Evolutionary conservation across 2,797 vertebrate species (phyloP), one percentile per base, ranked within the genome.

Genomic region (Enteromius treurensis): DNA sequence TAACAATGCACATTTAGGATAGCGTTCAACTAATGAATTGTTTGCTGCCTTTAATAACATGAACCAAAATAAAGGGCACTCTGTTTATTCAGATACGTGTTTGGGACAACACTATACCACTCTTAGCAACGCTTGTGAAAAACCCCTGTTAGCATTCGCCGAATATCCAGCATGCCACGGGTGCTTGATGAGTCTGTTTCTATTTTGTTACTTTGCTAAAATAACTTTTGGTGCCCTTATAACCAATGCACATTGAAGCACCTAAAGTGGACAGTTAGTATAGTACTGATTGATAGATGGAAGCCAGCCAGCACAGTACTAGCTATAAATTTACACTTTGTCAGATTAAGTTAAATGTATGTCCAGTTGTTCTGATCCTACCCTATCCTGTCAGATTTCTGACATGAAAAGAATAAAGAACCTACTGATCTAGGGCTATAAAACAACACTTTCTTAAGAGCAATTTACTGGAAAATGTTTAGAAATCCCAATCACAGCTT

Each of bases 161-260:
- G 90, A 92, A 95, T 95, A 92, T 86, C 91, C 85, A 85, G 90
- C 88, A 94, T 95, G 90, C 94, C 93, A 81, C 74, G 70, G 87
- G 84, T 90, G 89, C 91, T 90, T 89, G 88, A 87, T 78, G 91
- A 90, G 92, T 93, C 92, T 90, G 65, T 86, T 92, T 89, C 88
- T 93, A 92, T 82, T 95, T 94, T 90, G 92, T 91, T 91, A 84
- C 92, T 92, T 92, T 92, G 91, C 91, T 89, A 90, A 95, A 95
- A 95, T 95, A 95, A 93, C 93, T 89, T 88, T 90, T 70, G 77
- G 82, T 88, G 81, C 81, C 88, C 89, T 91, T 87, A 89, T 90
- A 90, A 88, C 90, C 90, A 85, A 88, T 89, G 87, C 79, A 58
- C 82, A 87, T 86, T 88, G 82, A 80, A 75, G 84, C 89, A 91